Base-by-base conservation (phyloP, 35 echinoderm and acorn worm genomes). In the Holothuria glaberrima region DNA sequence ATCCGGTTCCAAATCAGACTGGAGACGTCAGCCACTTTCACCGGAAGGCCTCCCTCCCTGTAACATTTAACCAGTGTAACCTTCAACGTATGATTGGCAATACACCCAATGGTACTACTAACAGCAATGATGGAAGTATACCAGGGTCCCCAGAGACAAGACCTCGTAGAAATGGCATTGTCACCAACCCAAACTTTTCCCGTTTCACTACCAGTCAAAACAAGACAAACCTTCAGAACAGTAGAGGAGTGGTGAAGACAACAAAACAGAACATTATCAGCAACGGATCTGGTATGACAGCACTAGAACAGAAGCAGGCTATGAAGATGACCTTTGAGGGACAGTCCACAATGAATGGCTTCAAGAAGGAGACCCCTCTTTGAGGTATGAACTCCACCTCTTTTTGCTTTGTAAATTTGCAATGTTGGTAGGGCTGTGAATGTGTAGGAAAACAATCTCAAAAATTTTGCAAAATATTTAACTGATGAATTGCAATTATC, bases 291-390 rank as follows among this genome's bases (percentile, higher is more conserved):
- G 63, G 26, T 34, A 72, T 94, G 44, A 95, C 97, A 56, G 32
- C 91, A 14, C 50, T 99, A 68, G 97, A 99, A 71, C 84, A 92
- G 31, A 99, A 99, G 71, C 97, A 99, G 13, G 97, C 89, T 0
- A 80, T 95, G 52, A 99, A 95, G 63, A 67, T 92, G 52, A 90
- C 59, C 48, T 93, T 99, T 72, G 97, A 99, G 71, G 97, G 97
- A 50, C 66, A 57, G 6, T 89, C 88, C 14, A 90, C 90, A 21
- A 83, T 88, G 62, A 99, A 99, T 91, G 97, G 97, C 26, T 95
- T 89, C 91, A 99, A 99, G 86, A 99, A 99, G 83, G 97, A 99
- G 59, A 99, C 97, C 65, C 97, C 97, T 6, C 71, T 99, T 26
- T 95, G 81, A 98, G 48, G 79, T 82, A 19, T 25, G 79, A 48